A percentile compares a stretch with the other conserved stretches of the same genome.
Conservation (phyloP, 1,140 invertebrate species). For the Drosophila prosaltans region DNA sequence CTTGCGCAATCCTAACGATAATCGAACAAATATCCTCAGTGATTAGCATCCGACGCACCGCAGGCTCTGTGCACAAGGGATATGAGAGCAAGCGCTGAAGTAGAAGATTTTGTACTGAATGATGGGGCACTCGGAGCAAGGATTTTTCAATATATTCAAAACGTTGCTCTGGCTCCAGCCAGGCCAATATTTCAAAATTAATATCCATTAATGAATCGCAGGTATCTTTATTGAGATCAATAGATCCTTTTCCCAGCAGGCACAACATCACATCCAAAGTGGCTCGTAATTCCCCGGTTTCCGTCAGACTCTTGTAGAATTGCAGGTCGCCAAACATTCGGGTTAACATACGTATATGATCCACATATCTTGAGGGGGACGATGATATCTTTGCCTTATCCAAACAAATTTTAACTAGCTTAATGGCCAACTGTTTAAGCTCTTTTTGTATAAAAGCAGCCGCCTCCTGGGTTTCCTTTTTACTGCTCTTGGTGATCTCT, state of each 20-base stretch:
- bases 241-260: slow-evolving; percentile 76
- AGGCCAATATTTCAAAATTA: slow-evolving; percentile 85
- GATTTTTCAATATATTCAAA: slow-evolving; percentile 84
- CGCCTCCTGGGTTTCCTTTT: slow-evolving; percentile 46
- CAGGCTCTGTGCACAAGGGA: slow-evolving; percentile 83
- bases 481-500: slow-evolving; percentile 27
- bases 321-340: slow-evolving; percentile 67
- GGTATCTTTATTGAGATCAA: slow-evolving; percentile 65
- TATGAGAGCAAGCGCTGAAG: slow-evolving; percentile 83
- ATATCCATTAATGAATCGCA: slow-evolving; percentile 85
- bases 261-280: slow-evolving; percentile 84
- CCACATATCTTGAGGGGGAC: slow-evolving; percentile 52
- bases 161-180: slow-evolving; percentile 84
- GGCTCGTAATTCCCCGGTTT: slow-evolving; percentile 72
- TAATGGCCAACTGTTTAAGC: slow-evolving; percentile 84
- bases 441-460: slow-evolving; percentile 76
- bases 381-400: slow-evolving; percentile 47
- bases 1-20: slow-evolving; percentile 80
- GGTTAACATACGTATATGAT: slow-evolving; percentile 56
- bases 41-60: slow-evolving; percentile 85
- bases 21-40: slow-evolving; percentile 79
- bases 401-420: slow-evolving; percentile 84
- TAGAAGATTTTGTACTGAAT: slow-evolving; percentile 77
- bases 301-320: slow-evolving; percentile 63
- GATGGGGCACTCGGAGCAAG: slow-evolving; percentile 45